phyloP scores from a whole-genome alignment of 2,113 vertebrate species.

The Clarias batrachus region DNA sequence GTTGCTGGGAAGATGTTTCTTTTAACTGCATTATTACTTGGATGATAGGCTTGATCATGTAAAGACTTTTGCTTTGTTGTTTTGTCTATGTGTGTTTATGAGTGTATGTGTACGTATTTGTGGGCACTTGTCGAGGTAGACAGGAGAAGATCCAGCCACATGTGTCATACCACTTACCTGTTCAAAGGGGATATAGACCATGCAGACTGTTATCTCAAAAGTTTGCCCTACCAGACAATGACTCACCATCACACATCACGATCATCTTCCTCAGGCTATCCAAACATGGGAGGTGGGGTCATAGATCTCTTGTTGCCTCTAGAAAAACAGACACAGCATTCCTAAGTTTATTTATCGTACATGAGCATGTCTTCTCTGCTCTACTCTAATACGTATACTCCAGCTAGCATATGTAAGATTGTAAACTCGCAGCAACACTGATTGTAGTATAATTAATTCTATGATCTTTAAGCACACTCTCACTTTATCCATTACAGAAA shows the following conservation, averaged over 20 bases:
- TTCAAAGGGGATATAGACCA: slow-evolving; percentile 13
- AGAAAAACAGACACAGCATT: slow-evolving; percentile 9
- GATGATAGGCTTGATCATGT: background rate
- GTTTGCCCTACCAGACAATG: slow-evolving; percentile 37
- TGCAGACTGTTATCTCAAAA: slow-evolving; percentile 39
- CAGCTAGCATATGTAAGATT: background rate
- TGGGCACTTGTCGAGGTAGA: slow-evolving; percentile 5
- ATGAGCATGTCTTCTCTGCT: background rate
- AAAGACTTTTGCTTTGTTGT: background rate
- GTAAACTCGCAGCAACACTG: background rate
- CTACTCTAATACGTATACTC: background rate
- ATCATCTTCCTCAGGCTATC: background rate
- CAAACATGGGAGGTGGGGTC: slow-evolving; percentile 5
- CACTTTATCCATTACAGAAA: slow-evolving; percentile 48
- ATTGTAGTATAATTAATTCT: background rate
- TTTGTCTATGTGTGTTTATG: background rate
- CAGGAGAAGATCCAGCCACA: slow-evolving; percentile 9
- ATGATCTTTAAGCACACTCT: slow-evolving; percentile 20
- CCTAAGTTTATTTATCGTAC: slow-evolving; percentile 5
- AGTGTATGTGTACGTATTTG: background rate
- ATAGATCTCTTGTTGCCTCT: background rate
- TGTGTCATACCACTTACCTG: slow-evolving; percentile 44
- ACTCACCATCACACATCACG: slow-evolving; percentile 32
- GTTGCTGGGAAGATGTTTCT: background rate
- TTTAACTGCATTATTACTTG: background rate